Percentiles rank a stretch among this genome's conserved stretches.
Conservation (phyloP, 2,888 invertebrate species). For the Leptarthrus brevirostris region DNA sequence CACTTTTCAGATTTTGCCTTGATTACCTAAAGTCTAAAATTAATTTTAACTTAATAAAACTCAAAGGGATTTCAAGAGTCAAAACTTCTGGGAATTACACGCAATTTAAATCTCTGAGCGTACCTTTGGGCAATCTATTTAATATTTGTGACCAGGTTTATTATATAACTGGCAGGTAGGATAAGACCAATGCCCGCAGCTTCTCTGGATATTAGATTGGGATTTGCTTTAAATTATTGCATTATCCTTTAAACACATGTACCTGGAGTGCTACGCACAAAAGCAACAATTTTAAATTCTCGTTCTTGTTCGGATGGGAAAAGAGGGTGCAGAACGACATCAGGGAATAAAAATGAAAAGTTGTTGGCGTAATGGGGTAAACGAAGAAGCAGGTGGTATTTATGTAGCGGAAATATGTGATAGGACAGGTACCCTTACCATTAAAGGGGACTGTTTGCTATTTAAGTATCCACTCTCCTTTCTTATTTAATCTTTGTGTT, state of each 20-base stretch:
- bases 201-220: neutral
- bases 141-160: neutral
- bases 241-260: constrained; percentile 25
- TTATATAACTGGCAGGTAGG: neutral
- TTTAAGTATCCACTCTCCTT: constrained; percentile 11
- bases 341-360: constrained; percentile 42
- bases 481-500: constrained; percentile 40
- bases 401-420: constrained; percentile 45
- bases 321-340: neutral
- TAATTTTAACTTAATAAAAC: neutral
- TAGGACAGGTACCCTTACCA: constrained; percentile 41
- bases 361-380: neutral
- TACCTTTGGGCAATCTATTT: neutral
- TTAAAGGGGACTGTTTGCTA: constrained; percentile 37
- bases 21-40: neutral
- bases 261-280: constrained; percentile 1
- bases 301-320: neutral
- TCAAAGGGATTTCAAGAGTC: neutral
- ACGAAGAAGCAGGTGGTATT: constrained; percentile 40
- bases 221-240: constrained; percentile 24
- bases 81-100: neutral
- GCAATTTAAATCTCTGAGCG: constrained; percentile 26
- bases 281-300: neutral
- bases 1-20: neutral
- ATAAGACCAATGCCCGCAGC: neutral